phyloP scores from a whole-genome alignment of 2,113 vertebrate genomes.

The Embiotoca jacksoni region DNA sequence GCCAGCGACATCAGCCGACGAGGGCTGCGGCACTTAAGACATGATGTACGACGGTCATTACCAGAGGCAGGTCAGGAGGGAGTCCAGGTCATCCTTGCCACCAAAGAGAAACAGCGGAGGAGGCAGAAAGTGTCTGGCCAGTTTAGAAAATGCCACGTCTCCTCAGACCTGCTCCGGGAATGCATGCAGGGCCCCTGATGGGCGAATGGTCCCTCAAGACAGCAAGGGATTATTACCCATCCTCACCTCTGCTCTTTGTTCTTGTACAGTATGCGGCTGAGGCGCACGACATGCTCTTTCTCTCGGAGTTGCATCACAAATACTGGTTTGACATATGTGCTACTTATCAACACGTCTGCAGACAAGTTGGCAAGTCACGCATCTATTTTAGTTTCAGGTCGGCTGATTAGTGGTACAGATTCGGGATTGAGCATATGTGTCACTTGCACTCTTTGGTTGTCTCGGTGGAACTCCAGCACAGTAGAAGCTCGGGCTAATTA shows the following conservation, averaged over 20 bases:
- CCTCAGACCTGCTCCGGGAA: slow-evolving; percentile 43
- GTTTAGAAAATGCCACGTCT: slow-evolving; percentile 68
- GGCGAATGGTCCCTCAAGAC: slow-evolving; percentile 70
- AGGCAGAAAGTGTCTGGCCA: slow-evolving; percentile 68
- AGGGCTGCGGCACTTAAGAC: slow-evolving; percentile 82
- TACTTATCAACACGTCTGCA: slow-evolving; percentile 85
- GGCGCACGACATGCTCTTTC: slow-evolving; percentile 44
- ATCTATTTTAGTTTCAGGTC: slow-evolving; percentile 83
- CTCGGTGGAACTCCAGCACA: slow-evolving; percentile 69
- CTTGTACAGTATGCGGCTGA: slow-evolving; percentile 60
- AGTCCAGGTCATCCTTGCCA: slow-evolving; percentile 71
- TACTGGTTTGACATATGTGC: slow-evolving; percentile 81
- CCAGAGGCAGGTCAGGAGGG: slow-evolving; percentile 78
- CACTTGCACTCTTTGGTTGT: slow-evolving; percentile 71
- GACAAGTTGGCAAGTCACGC: slow-evolving; percentile 81
- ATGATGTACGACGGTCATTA: slow-evolving; percentile 86
- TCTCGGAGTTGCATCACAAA: slow-evolving; percentile 76
- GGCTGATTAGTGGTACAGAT: slow-evolving; percentile 78
- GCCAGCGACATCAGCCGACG: slow-evolving; percentile 67
- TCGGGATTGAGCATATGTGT: slow-evolving; percentile 71
- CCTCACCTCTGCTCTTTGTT: slow-evolving; percentile 82
- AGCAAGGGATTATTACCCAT: slow-evolving; percentile 74
- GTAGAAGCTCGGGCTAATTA: slow-evolving; percentile 76
- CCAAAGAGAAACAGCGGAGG: slow-evolving; percentile 65
- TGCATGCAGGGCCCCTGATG: slow-evolving; percentile 53